Evolutionary conservation across 2,113 vertebrate genomes (phyloP).

Genomic region (Connochaetes taurinus): DNA sequence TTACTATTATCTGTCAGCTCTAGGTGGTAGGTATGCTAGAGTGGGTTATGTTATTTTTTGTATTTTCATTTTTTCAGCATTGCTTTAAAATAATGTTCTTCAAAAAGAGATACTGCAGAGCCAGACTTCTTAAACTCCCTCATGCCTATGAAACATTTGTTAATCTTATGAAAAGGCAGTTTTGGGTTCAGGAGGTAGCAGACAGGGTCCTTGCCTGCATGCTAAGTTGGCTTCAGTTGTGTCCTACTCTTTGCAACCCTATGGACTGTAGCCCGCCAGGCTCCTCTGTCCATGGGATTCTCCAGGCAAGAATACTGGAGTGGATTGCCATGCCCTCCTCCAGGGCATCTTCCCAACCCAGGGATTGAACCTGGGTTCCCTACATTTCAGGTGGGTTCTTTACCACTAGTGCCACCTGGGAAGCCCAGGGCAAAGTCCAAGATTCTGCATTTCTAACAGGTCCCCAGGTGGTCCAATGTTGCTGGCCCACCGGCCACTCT

Average conservation of each 20-base stretch:
- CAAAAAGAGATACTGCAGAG: neutral
- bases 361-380: neutral
- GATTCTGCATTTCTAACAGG: neutral
- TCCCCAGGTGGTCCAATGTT: accelerated
- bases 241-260: neutral
- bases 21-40: neutral
- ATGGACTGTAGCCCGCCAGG: neutral
- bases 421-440: neutral
- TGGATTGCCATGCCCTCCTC: neutral
- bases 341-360: neutral
- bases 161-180: neutral
- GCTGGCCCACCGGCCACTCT: neutral
- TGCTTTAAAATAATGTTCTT: neutral
- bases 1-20: neutral
- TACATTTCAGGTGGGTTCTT: neutral
- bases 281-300: neutral
- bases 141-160: neutral
- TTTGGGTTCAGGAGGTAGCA: neutral
- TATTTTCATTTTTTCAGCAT: neutral
- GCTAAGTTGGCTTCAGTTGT: neutral
- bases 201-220: neutral
- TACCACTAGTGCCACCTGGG: neutral
- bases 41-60: neutral
- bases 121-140: neutral
- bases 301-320: neutral